Evolutionary conservation across 2,113 vertebrate genomes (phyloP).

Genomic region (Odocoileus virginianus): DNA sequence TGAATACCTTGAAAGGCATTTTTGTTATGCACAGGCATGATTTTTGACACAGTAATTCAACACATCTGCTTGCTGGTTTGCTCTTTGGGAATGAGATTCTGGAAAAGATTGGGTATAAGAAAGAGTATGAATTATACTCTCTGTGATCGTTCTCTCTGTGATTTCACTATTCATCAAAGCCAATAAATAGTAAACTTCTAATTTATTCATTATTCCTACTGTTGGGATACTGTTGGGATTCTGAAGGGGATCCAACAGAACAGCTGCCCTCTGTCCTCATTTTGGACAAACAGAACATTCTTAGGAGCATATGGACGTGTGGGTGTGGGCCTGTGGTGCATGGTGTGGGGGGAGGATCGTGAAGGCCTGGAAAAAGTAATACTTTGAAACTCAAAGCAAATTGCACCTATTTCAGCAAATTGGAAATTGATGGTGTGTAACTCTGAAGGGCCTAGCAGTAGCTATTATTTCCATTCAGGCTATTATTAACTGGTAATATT

Average conservation of each 20-base stretch:
- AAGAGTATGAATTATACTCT: conserved; percentile 42
- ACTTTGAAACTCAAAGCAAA: conserved; percentile 65
- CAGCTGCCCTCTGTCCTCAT: conserved; percentile 31
- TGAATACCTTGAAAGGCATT: conserved; percentile 35
- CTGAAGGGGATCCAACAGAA: neutral
- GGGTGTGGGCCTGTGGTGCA: conserved; percentile 46
- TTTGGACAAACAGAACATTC: conserved; percentile 54
- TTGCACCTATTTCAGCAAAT: conserved; percentile 75
- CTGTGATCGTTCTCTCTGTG: neutral
- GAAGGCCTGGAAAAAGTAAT: conserved; percentile 68
- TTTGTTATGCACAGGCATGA: conserved; percentile 24
- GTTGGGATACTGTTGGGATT: conserved; percentile 53
- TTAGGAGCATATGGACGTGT: conserved; percentile 24
- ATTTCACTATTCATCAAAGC: conserved; percentile 46
- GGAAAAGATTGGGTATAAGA: conserved; percentile 28
- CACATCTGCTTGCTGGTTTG: conserved; percentile 40
- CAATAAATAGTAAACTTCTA: conserved; percentile 47
- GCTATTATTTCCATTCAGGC: conserved; percentile 74
- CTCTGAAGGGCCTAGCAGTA: conserved; percentile 55
- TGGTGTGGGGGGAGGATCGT: conserved; percentile 1
- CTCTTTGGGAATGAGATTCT: conserved; percentile 29
- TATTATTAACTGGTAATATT: conserved; percentile 76
- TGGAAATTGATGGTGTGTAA: conserved; percentile 75
- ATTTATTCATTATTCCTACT: conserved; percentile 62
- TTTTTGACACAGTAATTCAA: conserved; percentile 40